Base-by-base conservation (phyloP, 2,797 vertebrate genomes). In the Avahi laniger region DNA sequence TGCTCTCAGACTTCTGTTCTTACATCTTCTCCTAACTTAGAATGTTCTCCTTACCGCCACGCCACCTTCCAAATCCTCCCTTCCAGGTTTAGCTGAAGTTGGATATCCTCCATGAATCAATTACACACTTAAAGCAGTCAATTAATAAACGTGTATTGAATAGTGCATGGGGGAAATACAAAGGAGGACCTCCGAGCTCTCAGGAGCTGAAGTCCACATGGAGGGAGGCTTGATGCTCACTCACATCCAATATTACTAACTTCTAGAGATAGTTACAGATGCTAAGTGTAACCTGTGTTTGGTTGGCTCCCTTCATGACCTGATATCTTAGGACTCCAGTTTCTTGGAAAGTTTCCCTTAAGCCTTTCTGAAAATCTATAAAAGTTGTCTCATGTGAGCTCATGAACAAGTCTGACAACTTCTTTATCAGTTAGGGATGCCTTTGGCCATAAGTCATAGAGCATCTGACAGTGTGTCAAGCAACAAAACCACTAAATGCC, bases 351-450 rank as follows among this genome's bases (percentile, higher is more conserved):
- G 9, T 33, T 80, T 10, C 15, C 15, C 26, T 7, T 33, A 57
- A 69, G 24, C 15, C 43, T 85, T 89, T 85, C 91, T 43, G 13
- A 65, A 67, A 80, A 8, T n/a, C 14, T 11, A 12, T 75, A 50
- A 93, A 93, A 4, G 1, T 11, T 69, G 4, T 80, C 20, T 80
- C 41, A 84, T 6, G 11, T 65, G 54, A n/a, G 43, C 10, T 73
- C 26, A 48, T n/a, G 14, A 75, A 81, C 17, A 85, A 84, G n/a
- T 46, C 28, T 59, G 50, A 13, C 20, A 93, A 9, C 28, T 81
- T 92, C 59, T 88, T 6, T 67, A 41, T 50, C 22, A 26, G 28
- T 20, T 52, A 41, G n/a, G 18, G 99, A 99, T 99, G 98, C 1
- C 46, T 82, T 48, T 15, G 9, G 33, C n/a, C 75, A 3, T 48